Conservation (phyloP, 2,797 vertebrate species). For the Emys orbicularis region DNA sequence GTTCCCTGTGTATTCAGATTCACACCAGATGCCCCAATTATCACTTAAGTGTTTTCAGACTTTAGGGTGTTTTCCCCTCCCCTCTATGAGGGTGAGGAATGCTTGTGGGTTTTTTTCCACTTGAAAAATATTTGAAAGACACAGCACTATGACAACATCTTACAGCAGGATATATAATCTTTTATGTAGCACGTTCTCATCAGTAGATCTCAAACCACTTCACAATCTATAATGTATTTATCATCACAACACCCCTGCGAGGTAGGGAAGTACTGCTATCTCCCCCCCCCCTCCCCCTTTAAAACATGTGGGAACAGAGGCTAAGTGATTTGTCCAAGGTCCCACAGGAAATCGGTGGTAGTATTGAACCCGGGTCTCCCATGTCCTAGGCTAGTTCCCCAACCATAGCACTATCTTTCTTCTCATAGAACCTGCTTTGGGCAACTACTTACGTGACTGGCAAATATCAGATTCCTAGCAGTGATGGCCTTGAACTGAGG, state of each 20-base stretch:
- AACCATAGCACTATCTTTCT: neutral
- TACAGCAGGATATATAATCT: slow-evolving; percentile 14
- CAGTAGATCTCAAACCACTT: neutral
- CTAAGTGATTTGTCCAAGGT: neutral
- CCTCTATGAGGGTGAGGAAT: neutral
- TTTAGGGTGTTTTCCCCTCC: neutral
- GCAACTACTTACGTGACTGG: neutral
- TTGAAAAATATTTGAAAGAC: neutral
- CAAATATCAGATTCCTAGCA: neutral
- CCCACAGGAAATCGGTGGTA: neutral
- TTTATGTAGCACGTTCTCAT: neutral
- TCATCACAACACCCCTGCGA: neutral
- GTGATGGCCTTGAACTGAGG: neutral
- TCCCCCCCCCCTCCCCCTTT: too few relatives aligned
- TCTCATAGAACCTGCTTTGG: slow-evolving; percentile 15
- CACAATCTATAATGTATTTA: too few relatives aligned
- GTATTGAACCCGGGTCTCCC: neutral
- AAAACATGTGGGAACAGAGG: neutral
- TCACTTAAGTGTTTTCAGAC: neutral
- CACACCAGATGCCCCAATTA: neutral
- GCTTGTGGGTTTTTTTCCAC: neutral
- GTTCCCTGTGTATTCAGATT: neutral
- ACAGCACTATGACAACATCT: neutral
- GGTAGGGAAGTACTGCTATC: neutral
- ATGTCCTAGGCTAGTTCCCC: neutral